These are phyloP conservation scores for Panthera tigris DNA, from an alignment of 2,113 vertebrate species.

Conservation along the genomic window DNA sequence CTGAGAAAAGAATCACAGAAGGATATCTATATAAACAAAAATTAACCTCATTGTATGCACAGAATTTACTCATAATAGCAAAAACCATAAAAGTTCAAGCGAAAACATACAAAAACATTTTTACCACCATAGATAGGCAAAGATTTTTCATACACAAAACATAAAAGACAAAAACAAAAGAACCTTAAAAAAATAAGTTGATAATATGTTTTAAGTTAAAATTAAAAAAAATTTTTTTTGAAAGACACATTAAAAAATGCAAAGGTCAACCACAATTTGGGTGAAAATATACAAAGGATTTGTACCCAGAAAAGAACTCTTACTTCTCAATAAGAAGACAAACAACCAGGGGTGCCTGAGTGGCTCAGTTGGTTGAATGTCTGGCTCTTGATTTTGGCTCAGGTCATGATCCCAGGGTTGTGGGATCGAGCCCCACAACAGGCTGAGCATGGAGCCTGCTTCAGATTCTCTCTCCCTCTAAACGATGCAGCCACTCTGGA, in stretches of 20 bases:
- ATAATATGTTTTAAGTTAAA: background rate
- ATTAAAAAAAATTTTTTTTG: background rate
- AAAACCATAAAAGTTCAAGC: background rate
- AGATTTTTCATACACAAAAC: background rate
- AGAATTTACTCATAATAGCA: background rate
- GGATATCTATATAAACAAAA: background rate
- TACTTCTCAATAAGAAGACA: background rate
- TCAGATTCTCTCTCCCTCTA: no score
- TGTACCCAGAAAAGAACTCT: background rate
- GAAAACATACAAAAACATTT: background rate
- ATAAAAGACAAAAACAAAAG: background rate
- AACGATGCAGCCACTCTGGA: no score
- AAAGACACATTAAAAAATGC: background rate
- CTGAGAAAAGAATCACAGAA: background rate
- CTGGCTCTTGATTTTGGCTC: no score
- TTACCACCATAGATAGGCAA: background rate
- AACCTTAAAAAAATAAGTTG: background rate
- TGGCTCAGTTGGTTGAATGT: no score
- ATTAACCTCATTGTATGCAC: background rate
- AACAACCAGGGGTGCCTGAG: background rate
- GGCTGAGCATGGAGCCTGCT: no score
- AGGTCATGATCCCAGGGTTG: no score
- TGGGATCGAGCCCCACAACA: no score
- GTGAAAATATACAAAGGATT: background rate
- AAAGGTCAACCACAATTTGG: background rate